Evolutionary conservation across 2,888 invertebrate genomes (phyloP), one percentile per base, ranked within the genome.

Genomic region (Thyatira batis): DNA sequence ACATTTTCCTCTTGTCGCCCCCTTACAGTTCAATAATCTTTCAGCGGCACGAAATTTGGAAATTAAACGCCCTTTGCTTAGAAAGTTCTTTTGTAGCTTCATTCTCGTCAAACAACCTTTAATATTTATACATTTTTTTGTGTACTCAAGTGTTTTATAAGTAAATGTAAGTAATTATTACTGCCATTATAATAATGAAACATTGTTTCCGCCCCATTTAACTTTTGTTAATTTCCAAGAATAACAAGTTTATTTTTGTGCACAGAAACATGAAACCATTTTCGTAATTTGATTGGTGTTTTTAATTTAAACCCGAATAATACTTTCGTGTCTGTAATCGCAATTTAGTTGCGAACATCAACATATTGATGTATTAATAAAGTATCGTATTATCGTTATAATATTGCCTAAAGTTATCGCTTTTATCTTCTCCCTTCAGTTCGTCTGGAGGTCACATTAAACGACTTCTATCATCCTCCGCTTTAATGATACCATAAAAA

Each of bases 1-100:
- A 86, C 85, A 85, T 87, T 89, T 87, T 85, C 84, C 79, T 81
- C 80, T 84, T 79, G 67, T 74, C 75, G 66, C 76, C 74, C 72
- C 76, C 78, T 80, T 66, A 66, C 80, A 82, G 81, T 84, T 85
- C 83, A 84, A 83, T 85, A 84, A 82, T 84, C 80, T 79, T 78
- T 78, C 65, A 73, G 76, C 72, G 72, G 69, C 69, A 76, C 61
- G 66, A 80, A 80, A 79, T 80, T 80, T 69, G 58, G 67, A 78
- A 81, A 84, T 81, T 78, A 78, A 80, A 76, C 67, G 69, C 63
- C 61, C 65, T 73, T 70, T 57, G 59, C 58, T 60, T 56, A 52
- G 53, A 46, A 67, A 60, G 57, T 67, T 67, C 51, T 63, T 63
- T 48, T 48, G 45, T 48, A 20, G 17, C 27, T 20, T 10, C 17